Conservation (phyloP, 2,888 invertebrate species). For the Sympetrum striolatum region DNA sequence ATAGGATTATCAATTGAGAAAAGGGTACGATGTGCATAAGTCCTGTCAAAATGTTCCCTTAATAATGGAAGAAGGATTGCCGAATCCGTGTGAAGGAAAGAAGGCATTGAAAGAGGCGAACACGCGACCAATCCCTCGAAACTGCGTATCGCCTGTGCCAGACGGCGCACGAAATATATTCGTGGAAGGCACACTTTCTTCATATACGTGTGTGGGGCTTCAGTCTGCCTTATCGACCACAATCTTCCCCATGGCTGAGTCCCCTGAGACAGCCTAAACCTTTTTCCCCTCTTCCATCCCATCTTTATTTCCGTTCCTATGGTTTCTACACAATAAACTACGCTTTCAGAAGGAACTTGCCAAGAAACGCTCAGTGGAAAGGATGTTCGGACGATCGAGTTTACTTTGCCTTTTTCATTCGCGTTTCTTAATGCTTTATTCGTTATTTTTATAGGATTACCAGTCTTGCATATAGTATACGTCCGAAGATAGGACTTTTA, state of each 20-base stretch:
- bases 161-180: not conserved
- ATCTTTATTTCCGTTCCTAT: not conserved
- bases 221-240: not conserved
- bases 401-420: not conserved
- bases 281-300: not conserved
- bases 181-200: not conserved
- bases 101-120: no score
- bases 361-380: not conserved
- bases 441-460: not conserved
- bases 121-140: not conserved
- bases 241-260: slow-evolving; percentile 6
- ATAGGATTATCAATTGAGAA: no score
- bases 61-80: no score
- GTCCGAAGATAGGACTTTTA: not conserved
- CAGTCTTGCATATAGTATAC: no score
- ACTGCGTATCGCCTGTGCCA: not conserved
- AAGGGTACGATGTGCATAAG: no score
- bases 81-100: no score
- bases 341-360: not conserved
- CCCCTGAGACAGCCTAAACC: not conserved
- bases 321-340: not conserved
- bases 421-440: not conserved
- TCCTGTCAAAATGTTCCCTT: no score
- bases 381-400: not conserved
- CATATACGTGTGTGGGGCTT: not conserved